Evolutionary conservation across 2,113 vertebrate species (phyloP).

Genomic region (Callionymus lyra): DNA sequence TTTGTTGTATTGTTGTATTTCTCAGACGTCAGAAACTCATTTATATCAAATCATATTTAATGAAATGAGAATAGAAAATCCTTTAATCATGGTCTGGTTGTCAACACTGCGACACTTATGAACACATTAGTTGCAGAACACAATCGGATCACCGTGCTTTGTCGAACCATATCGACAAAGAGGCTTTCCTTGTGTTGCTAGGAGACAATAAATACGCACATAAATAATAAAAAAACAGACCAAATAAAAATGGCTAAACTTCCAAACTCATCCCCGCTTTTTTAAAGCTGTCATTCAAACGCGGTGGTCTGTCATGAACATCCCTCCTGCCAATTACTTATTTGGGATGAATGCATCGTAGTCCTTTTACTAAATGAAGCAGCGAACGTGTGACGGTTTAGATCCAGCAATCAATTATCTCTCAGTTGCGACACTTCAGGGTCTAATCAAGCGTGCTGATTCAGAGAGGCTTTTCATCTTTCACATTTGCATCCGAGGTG

Average conservation of each 20-base stretch:
- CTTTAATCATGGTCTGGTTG: too few relatives aligned
- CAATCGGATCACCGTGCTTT: background rate
- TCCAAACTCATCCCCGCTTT: slow-evolving; percentile 3
- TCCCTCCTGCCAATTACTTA: background rate
- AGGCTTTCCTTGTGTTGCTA: slow-evolving; percentile 29
- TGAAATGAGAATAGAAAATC: too few relatives aligned
- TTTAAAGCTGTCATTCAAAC: slow-evolving; percentile 15
- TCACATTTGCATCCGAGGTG: too few relatives aligned
- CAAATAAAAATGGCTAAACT: background rate
- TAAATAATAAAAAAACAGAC: slow-evolving; percentile 6
- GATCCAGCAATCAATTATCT: background rate
- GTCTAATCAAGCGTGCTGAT: too few relatives aligned
- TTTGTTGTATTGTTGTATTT: too few relatives aligned
- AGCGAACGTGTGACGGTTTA: background rate
- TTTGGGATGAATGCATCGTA: background rate
- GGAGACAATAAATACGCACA: slow-evolving; percentile 21
- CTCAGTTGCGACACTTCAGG: background rate
- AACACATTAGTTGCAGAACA: too few relatives aligned
- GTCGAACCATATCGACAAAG: background rate
- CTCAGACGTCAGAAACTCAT: too few relatives aligned
- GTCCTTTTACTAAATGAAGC: slow-evolving; percentile 4
- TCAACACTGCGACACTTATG: too few relatives aligned
- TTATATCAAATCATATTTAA: too few relatives aligned
- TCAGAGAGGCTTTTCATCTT: too few relatives aligned
- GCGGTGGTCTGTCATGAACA: background rate